phyloP scores from a whole-genome alignment of 2,113 vertebrate species.

The Caretta caretta region DNA sequence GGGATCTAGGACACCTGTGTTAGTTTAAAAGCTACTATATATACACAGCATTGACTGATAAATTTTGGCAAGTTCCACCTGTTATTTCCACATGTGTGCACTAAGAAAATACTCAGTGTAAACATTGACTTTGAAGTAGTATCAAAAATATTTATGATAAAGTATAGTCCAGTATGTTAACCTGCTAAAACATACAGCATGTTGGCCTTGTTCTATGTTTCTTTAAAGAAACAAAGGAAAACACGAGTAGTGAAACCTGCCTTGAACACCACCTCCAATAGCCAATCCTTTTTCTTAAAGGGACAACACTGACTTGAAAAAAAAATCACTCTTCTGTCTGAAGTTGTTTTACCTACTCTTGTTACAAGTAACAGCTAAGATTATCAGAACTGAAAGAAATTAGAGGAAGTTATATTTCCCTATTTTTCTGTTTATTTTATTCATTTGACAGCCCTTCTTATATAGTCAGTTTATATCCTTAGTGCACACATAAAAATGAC shows the following conservation, averaged over 20 bases:
- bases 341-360: not conserved
- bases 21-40: conserved; percentile 75
- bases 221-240: conserved; percentile 17
- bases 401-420: not conserved
- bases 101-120: conserved; percentile 73
- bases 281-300: not conserved
- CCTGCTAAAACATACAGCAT: conserved; percentile 59
- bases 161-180: conserved; percentile 62
- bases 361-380: not conserved
- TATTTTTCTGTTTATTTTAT: not conserved
- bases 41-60: conserved; percentile 55
- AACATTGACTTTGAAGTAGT: conserved; percentile 73
- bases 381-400: accelerated
- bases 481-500: conserved; percentile 10
- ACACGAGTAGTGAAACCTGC: not conserved
- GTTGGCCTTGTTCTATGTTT: conserved; percentile 37
- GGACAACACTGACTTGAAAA: not conserved
- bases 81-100: conserved; percentile 79
- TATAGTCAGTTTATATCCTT: conserved; percentile 45
- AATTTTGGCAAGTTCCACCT: conserved; percentile 73
- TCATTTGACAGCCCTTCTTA: conserved; percentile 54
- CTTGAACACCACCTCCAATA: not conserved
- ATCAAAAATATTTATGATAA: conserved; percentile 76
- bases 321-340: not conserved
- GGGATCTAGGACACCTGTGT: conserved; percentile 76